phyloP scores from a whole-genome alignment of 2,797 vertebrate genomes.

The Brotogeris chrysoptera region DNA sequence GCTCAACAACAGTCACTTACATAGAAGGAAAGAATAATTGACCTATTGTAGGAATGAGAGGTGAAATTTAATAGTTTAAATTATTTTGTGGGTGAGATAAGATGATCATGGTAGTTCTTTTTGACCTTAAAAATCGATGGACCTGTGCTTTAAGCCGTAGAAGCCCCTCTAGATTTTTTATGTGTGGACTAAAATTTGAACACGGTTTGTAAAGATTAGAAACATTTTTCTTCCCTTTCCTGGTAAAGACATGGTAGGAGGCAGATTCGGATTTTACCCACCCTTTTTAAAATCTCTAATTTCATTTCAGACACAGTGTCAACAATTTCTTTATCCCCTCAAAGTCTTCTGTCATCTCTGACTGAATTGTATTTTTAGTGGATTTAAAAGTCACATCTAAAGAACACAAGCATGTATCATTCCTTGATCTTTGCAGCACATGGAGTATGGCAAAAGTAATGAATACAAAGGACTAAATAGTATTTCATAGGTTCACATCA shows the following conservation, averaged over 20 bases:
- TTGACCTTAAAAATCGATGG: background rate
- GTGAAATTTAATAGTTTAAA: background rate
- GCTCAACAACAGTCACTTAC: background rate
- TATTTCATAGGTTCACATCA: background rate
- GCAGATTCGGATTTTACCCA: background rate
- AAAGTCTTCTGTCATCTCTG: background rate
- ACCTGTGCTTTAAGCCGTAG: background rate
- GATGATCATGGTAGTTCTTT: background rate
- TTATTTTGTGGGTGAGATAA: constrained; percentile 8
- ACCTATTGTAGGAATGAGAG: background rate
- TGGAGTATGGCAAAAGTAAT: background rate
- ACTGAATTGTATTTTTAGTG: background rate
- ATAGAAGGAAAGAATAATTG: constrained; percentile 29
- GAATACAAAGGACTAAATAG: background rate
- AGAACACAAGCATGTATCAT: background rate
- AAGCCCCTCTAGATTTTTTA: background rate
- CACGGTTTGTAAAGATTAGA: background rate
- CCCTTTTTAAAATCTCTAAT: background rate
- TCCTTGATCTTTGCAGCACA: background rate
- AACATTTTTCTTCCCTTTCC: background rate
- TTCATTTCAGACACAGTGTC: background rate
- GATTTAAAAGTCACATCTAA: background rate
- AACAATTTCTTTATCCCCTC: background rate
- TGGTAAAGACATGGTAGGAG: background rate
- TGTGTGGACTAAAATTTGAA: background rate